Percentiles rank a stretch among this genome's conserved stretches.
Conservation (phyloP, 2,113 vertebrate genomes). For the Polyodon spathula region DNA sequence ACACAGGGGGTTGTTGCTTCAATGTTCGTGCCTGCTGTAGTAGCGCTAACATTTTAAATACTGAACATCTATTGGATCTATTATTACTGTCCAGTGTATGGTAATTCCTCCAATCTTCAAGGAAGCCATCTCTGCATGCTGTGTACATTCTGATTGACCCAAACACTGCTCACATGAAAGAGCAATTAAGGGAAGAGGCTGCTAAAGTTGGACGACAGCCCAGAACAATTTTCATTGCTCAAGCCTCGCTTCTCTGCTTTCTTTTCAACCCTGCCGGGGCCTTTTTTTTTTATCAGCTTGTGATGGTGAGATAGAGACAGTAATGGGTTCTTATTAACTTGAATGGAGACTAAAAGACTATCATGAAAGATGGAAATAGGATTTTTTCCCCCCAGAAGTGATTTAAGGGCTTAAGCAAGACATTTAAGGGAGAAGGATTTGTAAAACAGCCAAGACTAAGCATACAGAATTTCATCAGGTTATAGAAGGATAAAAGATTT, state of each 20-base stretch:
- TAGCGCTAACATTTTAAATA: neutral
- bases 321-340: neutral
- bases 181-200: conserved; percentile 7
- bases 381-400: too few relatives aligned
- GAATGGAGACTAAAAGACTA: neutral
- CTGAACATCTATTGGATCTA: neutral
- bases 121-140: neutral
- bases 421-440: neutral
- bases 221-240: conserved; percentile 6
- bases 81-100: neutral
- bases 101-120: neutral
- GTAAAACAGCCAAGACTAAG: neutral
- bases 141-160: conserved; percentile 1
- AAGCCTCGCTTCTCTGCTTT: neutral
- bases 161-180: conserved; percentile 7
- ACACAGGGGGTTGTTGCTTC: neutral
- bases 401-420: neutral
- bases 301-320: neutral
- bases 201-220: neutral
- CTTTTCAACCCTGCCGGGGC: neutral
- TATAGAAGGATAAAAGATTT: neutral
- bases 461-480: neutral
- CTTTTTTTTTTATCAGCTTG: neutral
- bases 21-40: neutral
- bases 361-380: neutral